Base-by-base conservation (phyloP, 2,888 invertebrate genomes). In the Nasonia oneida region DNA sequence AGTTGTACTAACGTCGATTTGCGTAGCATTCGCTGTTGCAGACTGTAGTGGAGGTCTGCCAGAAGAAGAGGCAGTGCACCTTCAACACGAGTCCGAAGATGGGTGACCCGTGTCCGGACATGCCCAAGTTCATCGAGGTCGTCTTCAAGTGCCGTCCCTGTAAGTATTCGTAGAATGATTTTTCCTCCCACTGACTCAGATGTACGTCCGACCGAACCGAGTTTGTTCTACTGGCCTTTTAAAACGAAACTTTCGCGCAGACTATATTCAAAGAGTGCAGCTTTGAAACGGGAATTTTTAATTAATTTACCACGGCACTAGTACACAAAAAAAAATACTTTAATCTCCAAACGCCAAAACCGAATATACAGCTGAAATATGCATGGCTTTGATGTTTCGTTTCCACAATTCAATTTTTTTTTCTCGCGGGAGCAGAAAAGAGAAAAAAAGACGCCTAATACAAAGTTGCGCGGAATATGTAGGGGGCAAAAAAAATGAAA, bases 131-230 rank as follows among this genome's bases (percentile, higher is more conserved):
- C 94, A 97, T 98, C 89, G 98, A 98, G 94, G 98, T 99, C 88
- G 98, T 98, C 90, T 99, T 98, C 95, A 98, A 98, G 94, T 99
- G 99, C 95, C 96, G 98, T 94, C 99, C 99, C 92, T 97, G 99
- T 99, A 95, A 97, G 97, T 97, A 94, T 80, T n/a, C 23, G 39
- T 42, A 37, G 37, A 39, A 70, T 14, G 4, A 47, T 67, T 61
- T 18, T 77, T 39, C 8, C 1, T 61, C 3, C 6, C 67, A 33
- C 14, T 12, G 29, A 29, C 3, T 64, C 10, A 12, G 0, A 10
- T 14, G 12, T 29, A 29, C 33, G 67, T 1, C 67, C 33, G 33
- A 67, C 67, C 39, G 18, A 70, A 70, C 14, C 70, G 37, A 70
- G 57, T 8, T 8, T 61, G 8, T 61, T 61, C 57, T 61, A 61